Percentiles rank a stretch among this genome's conserved stretches.
phyloP scores from a whole-genome alignment of 2,888 invertebrate genomes.

The Hydrotaea cyrtoneurina region DNA sequence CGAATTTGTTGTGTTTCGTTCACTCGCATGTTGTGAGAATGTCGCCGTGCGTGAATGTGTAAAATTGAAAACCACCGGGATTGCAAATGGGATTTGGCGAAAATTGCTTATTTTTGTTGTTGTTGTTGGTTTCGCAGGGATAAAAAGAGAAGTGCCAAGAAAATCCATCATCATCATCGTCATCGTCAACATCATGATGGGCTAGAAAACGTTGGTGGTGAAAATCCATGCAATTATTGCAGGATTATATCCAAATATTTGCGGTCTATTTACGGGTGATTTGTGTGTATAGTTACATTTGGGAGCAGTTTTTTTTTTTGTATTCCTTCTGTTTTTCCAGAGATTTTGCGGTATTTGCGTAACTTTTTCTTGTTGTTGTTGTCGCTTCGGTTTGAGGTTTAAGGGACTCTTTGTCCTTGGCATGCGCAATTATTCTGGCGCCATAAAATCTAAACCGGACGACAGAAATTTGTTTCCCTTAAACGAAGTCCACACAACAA shows the following conservation, averaged over 20 bases:
- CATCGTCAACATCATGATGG: not conserved
- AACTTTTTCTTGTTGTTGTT: slow-evolving; percentile 4
- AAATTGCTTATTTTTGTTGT: slow-evolving; percentile 17
- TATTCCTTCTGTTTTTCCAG: not conserved
- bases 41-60: not conserved
- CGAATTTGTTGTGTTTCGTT: slow-evolving; percentile 39
- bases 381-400: not conserved
- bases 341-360: slow-evolving; percentile 19
- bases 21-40: not conserved
- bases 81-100: slow-evolving; percentile 14
- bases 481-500: not conserved
- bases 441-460: slow-evolving; percentile 2
- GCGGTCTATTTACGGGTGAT: slow-evolving; percentile 40
- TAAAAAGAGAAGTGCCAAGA: slow-evolving; percentile 11
- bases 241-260: slow-evolving; percentile 33
- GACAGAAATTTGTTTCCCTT: not conserved
- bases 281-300: not conserved
- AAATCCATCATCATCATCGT: slow-evolving; percentile 17
- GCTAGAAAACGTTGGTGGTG: slow-evolving; percentile 21
- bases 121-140: not conserved
- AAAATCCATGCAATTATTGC: slow-evolving; percentile 30
- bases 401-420: not conserved
- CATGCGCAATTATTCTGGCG: slow-evolving; percentile 9
- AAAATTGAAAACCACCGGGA: slow-evolving; percentile 24
- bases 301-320: not conserved